A percentile compares a stretch with the other conserved stretches of the same genome.
phyloP scores from a whole-genome alignment of 1,140 invertebrate genomes.

The Diabrotica undecimpunctata region DNA sequence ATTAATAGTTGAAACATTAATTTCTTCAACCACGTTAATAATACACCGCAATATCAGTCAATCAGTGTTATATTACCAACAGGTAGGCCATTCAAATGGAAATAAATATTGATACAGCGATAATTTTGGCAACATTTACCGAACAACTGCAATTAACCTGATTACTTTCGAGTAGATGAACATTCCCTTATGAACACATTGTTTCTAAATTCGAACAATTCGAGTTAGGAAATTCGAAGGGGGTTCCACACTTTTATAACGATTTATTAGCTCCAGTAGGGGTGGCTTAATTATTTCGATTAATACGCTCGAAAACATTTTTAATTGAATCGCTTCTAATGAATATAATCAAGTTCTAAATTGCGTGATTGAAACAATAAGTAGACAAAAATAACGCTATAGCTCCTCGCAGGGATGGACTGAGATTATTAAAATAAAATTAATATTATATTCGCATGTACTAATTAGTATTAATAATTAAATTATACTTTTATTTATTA shows the following conservation, averaged over 20 bases:
- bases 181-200: conserved; percentile 7
- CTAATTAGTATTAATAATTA: too few species aligned
- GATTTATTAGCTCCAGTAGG: conserved; percentile 11
- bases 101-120: too few species aligned
- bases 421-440: too few species aligned
- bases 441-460: too few species aligned
- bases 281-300: conserved; percentile 20
- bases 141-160: conserved; percentile 3
- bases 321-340: conserved; percentile 20
- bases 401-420: conserved; percentile 1
- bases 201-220: conserved; percentile 7
- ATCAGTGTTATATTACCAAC: too few species aligned
- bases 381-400: conserved; percentile 9
- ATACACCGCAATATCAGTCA: too few species aligned
- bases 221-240: neutral
- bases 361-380: conserved; percentile 20
- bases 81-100: too few species aligned
- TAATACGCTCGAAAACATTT: conserved; percentile 20
- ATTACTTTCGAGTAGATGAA: neutral
- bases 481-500: too few species aligned
- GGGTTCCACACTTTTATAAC: conserved; percentile 5
- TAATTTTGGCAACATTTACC: neutral
- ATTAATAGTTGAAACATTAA: too few species aligned
- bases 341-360: conserved; percentile 17
- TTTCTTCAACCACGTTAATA: too few species aligned